Evolutionary conservation across 30 jellyfish, hydroid and myxozoan genomes (phyloP).

Genomic region (Cassiopea xamachana): DNA sequence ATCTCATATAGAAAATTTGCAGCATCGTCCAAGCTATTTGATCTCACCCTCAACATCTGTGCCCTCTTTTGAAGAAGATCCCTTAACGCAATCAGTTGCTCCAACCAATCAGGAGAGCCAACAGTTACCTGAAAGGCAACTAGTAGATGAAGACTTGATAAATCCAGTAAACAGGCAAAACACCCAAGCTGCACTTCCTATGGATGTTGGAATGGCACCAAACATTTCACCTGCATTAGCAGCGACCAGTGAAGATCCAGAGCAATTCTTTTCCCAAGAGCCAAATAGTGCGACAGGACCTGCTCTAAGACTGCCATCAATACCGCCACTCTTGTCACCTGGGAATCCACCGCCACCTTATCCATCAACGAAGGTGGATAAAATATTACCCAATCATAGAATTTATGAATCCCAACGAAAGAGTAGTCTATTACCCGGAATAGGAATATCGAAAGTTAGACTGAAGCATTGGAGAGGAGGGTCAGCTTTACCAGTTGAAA

Average conservation of each 20-base stretch:
- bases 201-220: background rate
- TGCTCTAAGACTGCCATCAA: slow-evolving; percentile 46
- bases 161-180: slow-evolving; percentile 8
- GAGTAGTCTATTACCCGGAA: background rate
- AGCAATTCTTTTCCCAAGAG: background rate
- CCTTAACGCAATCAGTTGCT: slow-evolving; percentile 32
- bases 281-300: slow-evolving; percentile 41
- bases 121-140: slow-evolving; percentile 10
- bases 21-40: slow-evolving; percentile 50
- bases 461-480: background rate
- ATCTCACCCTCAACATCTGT: slow-evolving; percentile 37
- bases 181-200: slow-evolving; percentile 22
- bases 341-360: slow-evolving; percentile 72
- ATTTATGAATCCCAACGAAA: background rate
- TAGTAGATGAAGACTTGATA: slow-evolving; percentile 7
- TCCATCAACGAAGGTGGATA: slow-evolving; percentile 34
- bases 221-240: slow-evolving; percentile 4
- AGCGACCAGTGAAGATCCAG: slow-evolving; percentile 8
- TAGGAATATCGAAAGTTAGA: background rate
- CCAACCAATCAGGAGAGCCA: slow-evolving; percentile 51
- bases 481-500: background rate
- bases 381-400: background rate
- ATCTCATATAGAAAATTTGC: slow-evolving; percentile 8
- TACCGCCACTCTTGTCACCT: slow-evolving; percentile 18
- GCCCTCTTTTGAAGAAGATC: slow-evolving; percentile 34